Evolutionary conservation across 2,888 invertebrate genomes (phyloP).

Genomic region (Drosophila kuntzei): DNA sequence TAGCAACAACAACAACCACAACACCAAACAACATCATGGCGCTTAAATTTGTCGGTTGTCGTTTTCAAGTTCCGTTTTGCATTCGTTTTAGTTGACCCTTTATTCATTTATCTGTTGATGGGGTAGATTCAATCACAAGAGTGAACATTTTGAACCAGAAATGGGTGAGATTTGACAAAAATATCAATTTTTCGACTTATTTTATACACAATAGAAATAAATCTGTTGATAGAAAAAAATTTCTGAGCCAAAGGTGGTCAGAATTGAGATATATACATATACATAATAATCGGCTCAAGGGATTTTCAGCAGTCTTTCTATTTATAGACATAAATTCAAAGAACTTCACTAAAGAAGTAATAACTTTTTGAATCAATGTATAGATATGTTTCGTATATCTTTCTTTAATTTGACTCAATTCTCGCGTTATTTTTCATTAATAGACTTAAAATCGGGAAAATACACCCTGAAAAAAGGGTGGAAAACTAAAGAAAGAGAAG

Average conservation of each 20-base stretch:
- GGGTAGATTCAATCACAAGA: neutral
- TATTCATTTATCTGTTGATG: neutral
- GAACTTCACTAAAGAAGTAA: neutral
- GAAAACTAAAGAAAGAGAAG: too few species aligned
- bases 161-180: neutral
- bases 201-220: neutral
- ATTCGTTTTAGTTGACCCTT: conserved; percentile 13
- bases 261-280: neutral
- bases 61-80: conserved; percentile 16
- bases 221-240: neutral
- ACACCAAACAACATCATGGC: conserved; percentile 19
- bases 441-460: too few species aligned
- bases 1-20: conserved; percentile 22
- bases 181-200: neutral
- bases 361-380: neutral
- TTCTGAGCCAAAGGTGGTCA: neutral
- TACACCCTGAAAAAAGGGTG: too few species aligned
- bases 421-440: too few species aligned
- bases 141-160: neutral
- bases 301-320: neutral
- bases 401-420: neutral
- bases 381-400: neutral
- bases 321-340: neutral
- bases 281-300: neutral
- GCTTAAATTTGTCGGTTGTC: conserved; percentile 33